A percentile compares a stretch with the other conserved stretches of the same genome.
Evolutionary conservation across 2,888 invertebrate genomes (phyloP).

Genomic region (Acleris sparsana): DNA sequence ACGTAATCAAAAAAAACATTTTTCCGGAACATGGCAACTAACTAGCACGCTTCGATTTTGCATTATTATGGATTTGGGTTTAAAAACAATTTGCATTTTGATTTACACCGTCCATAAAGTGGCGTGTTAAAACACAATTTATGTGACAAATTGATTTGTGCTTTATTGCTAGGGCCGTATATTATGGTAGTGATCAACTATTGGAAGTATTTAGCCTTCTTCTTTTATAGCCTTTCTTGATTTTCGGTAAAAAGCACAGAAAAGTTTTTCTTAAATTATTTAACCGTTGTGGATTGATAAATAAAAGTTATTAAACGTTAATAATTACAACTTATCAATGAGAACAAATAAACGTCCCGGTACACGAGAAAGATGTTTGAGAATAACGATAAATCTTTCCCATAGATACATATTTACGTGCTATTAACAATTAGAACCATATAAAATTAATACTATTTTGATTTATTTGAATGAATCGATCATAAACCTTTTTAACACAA

Average conservation of each 20-base stretch:
- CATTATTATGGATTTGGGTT: slow-evolving; percentile 35
- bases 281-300: too few relatives aligned
- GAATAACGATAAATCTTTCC: too few relatives aligned
- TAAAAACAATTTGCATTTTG: slow-evolving; percentile 29
- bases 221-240: not conserved
- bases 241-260: not conserved
- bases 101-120: slow-evolving; percentile 24
- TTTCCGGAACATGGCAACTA: slow-evolving; percentile 28
- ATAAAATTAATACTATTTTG: too few relatives aligned
- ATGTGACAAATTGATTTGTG: slow-evolving; percentile 33
- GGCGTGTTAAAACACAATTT: slow-evolving; percentile 24
- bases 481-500: too few relatives aligned
- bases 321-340: too few relatives aligned
- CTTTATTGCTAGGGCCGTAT: slow-evolving; percentile 21
- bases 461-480: too few relatives aligned
- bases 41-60: slow-evolving; percentile 13
- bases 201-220: slow-evolving; percentile 5
- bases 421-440: too few relatives aligned
- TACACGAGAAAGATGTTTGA: too few relatives aligned
- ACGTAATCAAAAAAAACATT: slow-evolving; percentile 31
- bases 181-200: slow-evolving; percentile 14
- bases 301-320: too few relatives aligned
- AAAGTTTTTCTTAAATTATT: too few relatives aligned
- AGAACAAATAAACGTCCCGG: too few relatives aligned
- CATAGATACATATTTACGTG: too few relatives aligned